These are phyloP conservation scores for Dysmachus trigonus DNA, from an alignment of 2,888 invertebrate species.

Conservation along the genomic window DNA sequence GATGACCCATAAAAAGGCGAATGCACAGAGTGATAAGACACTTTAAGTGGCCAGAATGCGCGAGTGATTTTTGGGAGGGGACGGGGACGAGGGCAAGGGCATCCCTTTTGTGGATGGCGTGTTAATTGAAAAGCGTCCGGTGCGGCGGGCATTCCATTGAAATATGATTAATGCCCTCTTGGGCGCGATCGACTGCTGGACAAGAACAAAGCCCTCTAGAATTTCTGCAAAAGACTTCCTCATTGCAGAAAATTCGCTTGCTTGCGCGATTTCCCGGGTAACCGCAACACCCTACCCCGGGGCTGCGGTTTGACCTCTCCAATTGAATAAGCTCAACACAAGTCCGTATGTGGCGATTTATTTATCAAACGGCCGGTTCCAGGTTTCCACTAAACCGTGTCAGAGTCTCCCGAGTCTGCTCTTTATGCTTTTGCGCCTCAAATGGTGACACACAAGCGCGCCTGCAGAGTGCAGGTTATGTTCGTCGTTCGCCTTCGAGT, in stretches of 20 bases:
- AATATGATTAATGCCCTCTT: conserved; percentile 12
- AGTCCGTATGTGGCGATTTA: conserved; percentile 6
- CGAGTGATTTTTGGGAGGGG: background rate
- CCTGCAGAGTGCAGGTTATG: background rate
- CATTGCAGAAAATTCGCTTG: conserved; percentile 17
- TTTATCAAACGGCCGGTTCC: background rate
- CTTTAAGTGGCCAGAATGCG: background rate
- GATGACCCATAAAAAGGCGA: conserved; percentile 7
- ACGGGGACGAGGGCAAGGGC: background rate
- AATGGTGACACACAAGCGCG: conserved; percentile 24
- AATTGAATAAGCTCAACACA: background rate
- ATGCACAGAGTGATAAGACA: conserved; percentile 23
- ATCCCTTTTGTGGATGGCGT: background rate
- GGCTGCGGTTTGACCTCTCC: conserved; percentile 34
- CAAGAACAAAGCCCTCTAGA: conserved; percentile 12
- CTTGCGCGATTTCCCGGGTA: background rate
- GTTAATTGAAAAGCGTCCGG: background rate
- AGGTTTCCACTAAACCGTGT: conserved; percentile 13
- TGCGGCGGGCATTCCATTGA: background rate
- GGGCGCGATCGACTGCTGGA: background rate
- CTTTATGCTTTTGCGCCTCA: background rate
- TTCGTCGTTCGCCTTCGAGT: conserved; percentile 18
- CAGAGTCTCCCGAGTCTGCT: background rate
- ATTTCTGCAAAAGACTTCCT: conserved; percentile 18
- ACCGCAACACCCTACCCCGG: conserved; percentile 21